A percentile compares a stretch with the other conserved stretches of the same genome.
Evolutionary conservation across 2,113 vertebrate genomes (phyloP).

Genomic region (Periophthalmodon schlosseri): DNA sequence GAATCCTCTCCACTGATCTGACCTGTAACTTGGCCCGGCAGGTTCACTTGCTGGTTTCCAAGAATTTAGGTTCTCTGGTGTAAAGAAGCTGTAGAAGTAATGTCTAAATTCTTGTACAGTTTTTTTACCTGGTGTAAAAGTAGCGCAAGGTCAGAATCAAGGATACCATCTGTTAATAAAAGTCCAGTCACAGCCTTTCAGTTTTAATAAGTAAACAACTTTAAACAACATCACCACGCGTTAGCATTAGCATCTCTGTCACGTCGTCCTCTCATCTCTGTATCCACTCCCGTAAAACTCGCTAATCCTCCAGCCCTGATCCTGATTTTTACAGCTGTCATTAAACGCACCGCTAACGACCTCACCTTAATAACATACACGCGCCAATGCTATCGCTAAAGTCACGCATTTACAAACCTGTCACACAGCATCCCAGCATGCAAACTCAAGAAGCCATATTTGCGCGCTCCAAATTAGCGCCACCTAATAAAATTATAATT

Average conservation of each 20-base stretch:
- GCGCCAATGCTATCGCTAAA: constrained; percentile 26
- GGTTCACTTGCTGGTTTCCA: too few relatives aligned
- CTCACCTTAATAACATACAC: background rate
- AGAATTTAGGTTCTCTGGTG: too few relatives aligned
- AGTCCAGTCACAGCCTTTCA: background rate
- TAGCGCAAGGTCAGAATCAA: background rate
- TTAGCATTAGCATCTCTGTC: background rate
- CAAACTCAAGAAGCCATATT: constrained; percentile 55
- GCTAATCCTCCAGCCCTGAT: constrained; percentile 44
- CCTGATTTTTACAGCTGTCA: constrained; percentile 15
- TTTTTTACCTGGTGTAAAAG: background rate
- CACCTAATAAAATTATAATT: constrained; percentile 70
- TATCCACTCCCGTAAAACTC: background rate
- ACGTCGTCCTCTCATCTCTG: background rate
- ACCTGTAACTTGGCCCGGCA: too few relatives aligned
- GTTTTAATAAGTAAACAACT: background rate
- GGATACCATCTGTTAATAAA: background rate
- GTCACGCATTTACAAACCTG: constrained; percentile 27
- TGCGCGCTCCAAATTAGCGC: constrained; percentile 64
- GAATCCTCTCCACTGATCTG: too few relatives aligned
- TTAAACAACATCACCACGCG: background rate
- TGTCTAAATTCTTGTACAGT: background rate
- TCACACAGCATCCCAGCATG: constrained; percentile 28
- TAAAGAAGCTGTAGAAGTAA: too few relatives aligned
- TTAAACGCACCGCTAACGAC: constrained; percentile 23